Conservation (phyloP, 2,113 vertebrate genomes). For the Pseudois nayaur region DNA sequence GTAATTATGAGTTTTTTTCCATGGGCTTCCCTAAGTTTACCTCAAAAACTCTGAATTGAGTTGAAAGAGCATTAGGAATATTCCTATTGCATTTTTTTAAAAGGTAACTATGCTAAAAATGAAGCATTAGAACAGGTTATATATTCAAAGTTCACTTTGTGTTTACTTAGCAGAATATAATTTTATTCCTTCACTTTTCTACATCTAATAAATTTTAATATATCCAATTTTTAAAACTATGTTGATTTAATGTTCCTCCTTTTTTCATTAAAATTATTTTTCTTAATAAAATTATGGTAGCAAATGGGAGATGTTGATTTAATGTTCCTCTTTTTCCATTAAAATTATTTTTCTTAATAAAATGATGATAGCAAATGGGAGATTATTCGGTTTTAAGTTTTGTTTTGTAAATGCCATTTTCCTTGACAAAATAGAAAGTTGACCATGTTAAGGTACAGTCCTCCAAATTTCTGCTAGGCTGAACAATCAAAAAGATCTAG, state of each 20-base stretch:
- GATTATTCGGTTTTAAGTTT: not conserved
- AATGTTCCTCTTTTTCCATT: not conserved
- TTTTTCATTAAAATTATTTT: not conserved
- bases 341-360: not conserved
- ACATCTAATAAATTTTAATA: not conserved
- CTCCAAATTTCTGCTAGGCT: not conserved
- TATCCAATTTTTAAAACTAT: not conserved
- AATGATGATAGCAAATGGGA: not conserved
- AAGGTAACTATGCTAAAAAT: not conserved
- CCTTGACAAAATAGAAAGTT: not conserved
- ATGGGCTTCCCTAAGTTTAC: not conserved
- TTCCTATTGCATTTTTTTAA: not conserved
- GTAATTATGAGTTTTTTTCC: not conserved
- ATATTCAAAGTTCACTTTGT: not conserved
- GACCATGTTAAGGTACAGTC: not conserved
- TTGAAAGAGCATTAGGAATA: not conserved
- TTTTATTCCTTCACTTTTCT: not conserved
- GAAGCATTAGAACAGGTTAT: not conserved
- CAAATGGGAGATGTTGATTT: not conserved
- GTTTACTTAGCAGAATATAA: not conserved
- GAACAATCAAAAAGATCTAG: not conserved
- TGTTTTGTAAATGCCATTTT: constrained; percentile 11
- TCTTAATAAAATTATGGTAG: not conserved
- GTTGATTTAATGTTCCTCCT: not conserved
- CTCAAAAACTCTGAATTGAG: not conserved